These are phyloP conservation scores for Melospiza georgiana DNA, from an alignment of 2,113 vertebrate genomes.

Conservation along the genomic window DNA sequence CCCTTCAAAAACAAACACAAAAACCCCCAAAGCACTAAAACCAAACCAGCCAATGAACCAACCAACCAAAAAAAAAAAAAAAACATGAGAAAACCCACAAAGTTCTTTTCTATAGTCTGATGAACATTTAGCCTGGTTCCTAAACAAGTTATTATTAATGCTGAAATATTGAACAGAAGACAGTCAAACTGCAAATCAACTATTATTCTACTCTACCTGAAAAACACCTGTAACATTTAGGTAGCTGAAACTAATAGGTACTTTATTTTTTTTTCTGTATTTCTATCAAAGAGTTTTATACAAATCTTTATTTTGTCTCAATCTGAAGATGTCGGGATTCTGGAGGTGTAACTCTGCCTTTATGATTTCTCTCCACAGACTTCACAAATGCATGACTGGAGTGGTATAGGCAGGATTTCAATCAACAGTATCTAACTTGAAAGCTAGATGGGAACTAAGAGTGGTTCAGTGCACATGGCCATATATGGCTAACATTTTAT, in stretches of 20 bases:
- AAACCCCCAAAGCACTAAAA: neutral
- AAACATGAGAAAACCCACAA: accelerated
- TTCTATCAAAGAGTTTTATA: neutral
- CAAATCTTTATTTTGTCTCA: neutral
- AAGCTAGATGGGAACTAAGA: neutral
- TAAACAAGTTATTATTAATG: neutral
- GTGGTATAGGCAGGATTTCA: slow-evolving; percentile 15
- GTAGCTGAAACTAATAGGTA: neutral
- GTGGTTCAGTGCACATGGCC: neutral
- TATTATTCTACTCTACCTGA: neutral
- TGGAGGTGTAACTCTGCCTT: neutral
- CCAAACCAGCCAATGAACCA: neutral
- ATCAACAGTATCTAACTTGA: neutral
- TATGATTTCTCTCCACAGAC: neutral
- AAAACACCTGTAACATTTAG: neutral
- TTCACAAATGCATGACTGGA: neutral
- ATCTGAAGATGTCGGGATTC: neutral
- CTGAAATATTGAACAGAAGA: neutral
- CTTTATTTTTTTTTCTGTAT: neutral
- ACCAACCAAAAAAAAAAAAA: neutral
- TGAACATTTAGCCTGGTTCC: neutral
- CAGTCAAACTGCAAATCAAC: neutral
- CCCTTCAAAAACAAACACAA: neutral
- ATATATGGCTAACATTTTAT: neutral
- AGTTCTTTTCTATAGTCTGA: neutral